Base-by-base conservation (phyloP, 1,140 invertebrate species). In the Orius insidiosus region DNA sequence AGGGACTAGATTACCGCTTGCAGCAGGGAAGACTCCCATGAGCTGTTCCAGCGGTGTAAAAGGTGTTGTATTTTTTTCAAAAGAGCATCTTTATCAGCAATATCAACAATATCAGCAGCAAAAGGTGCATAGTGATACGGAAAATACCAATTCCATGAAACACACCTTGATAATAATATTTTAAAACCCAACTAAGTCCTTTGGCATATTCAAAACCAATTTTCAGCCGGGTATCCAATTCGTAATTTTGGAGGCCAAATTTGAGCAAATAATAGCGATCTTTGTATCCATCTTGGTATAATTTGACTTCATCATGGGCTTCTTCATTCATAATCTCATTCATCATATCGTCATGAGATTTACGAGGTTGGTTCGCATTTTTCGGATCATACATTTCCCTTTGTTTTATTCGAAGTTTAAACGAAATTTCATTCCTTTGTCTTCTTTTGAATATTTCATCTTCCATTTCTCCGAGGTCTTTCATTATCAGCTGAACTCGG, bases 101-200 rank as follows among this genome's bases (percentile, higher is more conserved):
- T 85, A 59, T 96, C 88, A 15, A 89, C 71, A 65, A 99, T 98
- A 68, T 99, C 95, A 2, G 93, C 97, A 3, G 96, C 95, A 69
- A 99, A 99, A n/a, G 95, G 95, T 2, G 96, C 95, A 71, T 98
- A 99, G 66, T 99, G 95, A 63, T 94, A 98, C 0, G 96, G 96
- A 65, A 92, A 99, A 68, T 96, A 98, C 96, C 96, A 99, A 63
- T 95, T 89, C 96, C 96, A 99, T 2, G 90, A 96, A 14, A 90
- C 84, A 68, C 95, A 98, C 96, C 96, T 75, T 97, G 94, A 69
- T 98, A 98, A 66, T 98, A 98, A 66, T 98, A 98, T 48, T 82
- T 76, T 10, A 98, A 67, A 5, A 99, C 95, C 96, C 96, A 99
- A 65, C 90, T 96, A 7, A 99, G 67, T 0, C 96, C 96, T 37